Conservation (phyloP, 2,888 invertebrate genomes). For the Hirtodrosophila trivittata region DNA sequence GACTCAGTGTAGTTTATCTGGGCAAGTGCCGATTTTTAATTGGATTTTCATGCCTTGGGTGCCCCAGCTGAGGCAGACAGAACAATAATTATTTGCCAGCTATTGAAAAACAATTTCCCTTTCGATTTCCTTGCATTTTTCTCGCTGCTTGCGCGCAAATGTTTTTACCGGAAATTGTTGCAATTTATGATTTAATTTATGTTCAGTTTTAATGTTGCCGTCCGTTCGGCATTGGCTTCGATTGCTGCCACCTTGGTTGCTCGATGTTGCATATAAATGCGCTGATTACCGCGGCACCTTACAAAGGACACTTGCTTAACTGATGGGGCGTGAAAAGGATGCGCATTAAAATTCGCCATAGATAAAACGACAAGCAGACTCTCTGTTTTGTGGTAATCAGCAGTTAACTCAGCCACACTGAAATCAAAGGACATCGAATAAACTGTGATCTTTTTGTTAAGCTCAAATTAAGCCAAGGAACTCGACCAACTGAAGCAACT, state of each 20-base stretch:
- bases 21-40: slow-evolving; percentile 46
- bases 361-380: slow-evolving; percentile 56
- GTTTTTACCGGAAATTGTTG: slow-evolving; percentile 70
- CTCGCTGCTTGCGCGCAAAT: slow-evolving; percentile 36
- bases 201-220: slow-evolving; percentile 64
- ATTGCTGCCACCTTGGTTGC: slow-evolving; percentile 32
- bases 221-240: slow-evolving; percentile 19
- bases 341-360: slow-evolving; percentile 24
- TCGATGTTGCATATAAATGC: slow-evolving; percentile 71
- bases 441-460: too few species aligned
- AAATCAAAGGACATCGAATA: slow-evolving; percentile 17
- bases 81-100: slow-evolving; percentile 73
- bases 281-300: slow-evolving; percentile 59
- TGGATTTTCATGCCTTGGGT: slow-evolving; percentile 45
- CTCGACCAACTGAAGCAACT: too few species aligned
- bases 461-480: too few species aligned
- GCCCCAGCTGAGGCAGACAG: slow-evolving; percentile 28
- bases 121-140: slow-evolving; percentile 72
- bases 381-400: slow-evolving; percentile 51
- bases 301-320: slow-evolving; percentile 27
- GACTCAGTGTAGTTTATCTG: background rate
- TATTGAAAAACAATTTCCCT: slow-evolving; percentile 76
- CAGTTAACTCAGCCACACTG: slow-evolving; percentile 20
- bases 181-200: slow-evolving; percentile 79
- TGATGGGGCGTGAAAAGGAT: slow-evolving; percentile 28